Evolutionary conservation across 2,888 invertebrate genomes (phyloP), one percentile per base, ranked within the genome.

Genomic region (Seira musarum): DNA sequence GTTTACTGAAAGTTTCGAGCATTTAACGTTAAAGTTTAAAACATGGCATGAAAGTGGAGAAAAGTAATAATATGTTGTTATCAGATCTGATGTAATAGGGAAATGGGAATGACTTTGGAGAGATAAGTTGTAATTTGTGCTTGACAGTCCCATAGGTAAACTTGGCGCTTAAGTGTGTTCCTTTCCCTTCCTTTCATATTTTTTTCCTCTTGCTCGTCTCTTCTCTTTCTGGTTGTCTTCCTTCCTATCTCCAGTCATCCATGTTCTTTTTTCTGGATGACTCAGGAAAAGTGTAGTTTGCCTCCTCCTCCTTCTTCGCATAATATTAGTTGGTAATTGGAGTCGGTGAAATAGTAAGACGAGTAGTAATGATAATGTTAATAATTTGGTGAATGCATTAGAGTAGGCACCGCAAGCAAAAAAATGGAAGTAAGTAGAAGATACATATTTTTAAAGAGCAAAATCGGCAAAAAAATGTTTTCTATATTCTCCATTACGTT

Each of bases 111-210:
- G 82, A 84, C 83, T 83, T 25, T 82, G 30, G 30, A 30, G 30
- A 84, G 86, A 86, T 86, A 86, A 86, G 85, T 85, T 85, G 84
- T 86, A 85, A 86, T 86, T 86, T 86, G 85, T 85, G 84, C 85
- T 81, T 76, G 73, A 71, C 69, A 84, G 76, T 85, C 85, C 85
- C 85, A 69, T 80, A 84, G 86, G 86, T 85, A 85, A 86, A 85
- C 86, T 86, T 85, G 85, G 82, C 82, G 80, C 82, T 77, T 57
- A 65, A 77, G 46, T 71, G 30, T 30, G 30, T 30, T 30, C 8
- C 30, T 30, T 30, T 30, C 30, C 30, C 30, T 30, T 30, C 30
- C 30, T 30, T 30, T 30, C 30, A 30, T 30, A 61, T 8, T 60
- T 49, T 19, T 25, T 70, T 30, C 57, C 60, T 49, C 64, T 61